Percentiles rank a stretch among this genome's conserved stretches.
phyloP scores from a whole-genome alignment of 2,888 invertebrate genomes.

The Celastrina argiolus region DNA sequence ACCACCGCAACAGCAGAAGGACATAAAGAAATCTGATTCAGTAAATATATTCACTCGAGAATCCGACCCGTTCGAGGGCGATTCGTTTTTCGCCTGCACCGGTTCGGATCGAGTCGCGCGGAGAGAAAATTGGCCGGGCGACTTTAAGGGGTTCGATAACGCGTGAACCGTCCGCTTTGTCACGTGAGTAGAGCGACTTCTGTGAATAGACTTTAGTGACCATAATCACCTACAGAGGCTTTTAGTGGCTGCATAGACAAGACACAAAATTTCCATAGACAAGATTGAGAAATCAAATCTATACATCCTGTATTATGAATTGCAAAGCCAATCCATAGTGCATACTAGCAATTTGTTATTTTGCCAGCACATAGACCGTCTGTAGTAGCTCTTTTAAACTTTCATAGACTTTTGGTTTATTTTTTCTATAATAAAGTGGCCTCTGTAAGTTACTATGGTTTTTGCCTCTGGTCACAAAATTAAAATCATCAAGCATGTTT shows the following conservation, averaged over 20 bases:
- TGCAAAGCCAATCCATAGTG: too few species aligned
- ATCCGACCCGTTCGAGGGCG: conserved; percentile 92
- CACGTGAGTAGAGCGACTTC: background rate
- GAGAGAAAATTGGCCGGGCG: conserved; percentile 72
- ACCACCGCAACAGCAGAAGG: conserved; percentile 67
- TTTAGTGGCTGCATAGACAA: background rate
- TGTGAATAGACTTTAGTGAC: background rate
- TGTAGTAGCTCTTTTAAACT: background rate
- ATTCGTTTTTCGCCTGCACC: conserved; percentile 87
- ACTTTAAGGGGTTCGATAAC: conserved; percentile 68
- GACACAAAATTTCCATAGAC: too few species aligned
- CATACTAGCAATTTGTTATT: too few species aligned
- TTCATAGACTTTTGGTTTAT: background rate
- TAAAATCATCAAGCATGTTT: background rate
- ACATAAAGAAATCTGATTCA: conserved; percentile 92
- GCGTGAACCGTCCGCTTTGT: conserved; percentile 26
- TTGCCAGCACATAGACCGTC: background rate
- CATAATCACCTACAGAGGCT: background rate
- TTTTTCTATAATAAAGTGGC: background rate
- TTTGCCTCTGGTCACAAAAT: background rate
- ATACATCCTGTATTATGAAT: too few species aligned
- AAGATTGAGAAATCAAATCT: too few species aligned
- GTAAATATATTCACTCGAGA: conserved; percentile 93
- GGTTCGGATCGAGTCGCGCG: conserved; percentile 67
- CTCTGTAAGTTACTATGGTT: background rate